Conservation (phyloP, 1,140 invertebrate genomes). For the Bombus consobrinus region DNA sequence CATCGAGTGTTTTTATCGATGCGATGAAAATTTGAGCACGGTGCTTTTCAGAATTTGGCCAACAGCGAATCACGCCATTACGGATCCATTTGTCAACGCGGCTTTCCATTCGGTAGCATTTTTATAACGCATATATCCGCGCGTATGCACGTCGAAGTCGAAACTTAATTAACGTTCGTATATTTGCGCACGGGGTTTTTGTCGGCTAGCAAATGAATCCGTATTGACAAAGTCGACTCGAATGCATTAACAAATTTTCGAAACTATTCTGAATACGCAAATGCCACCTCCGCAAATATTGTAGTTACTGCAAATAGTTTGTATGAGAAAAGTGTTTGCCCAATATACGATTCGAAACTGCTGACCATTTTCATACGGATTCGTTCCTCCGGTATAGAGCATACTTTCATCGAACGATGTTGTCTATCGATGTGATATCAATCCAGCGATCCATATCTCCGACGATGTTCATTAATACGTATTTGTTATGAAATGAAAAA, state of each 20-base stretch:
- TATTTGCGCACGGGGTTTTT: conserved; percentile 17
- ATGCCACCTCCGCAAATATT: neutral
- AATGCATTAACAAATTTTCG: conserved; percentile 39
- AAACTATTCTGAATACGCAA: conserved; percentile 30
- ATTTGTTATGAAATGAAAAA: neutral
- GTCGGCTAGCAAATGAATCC: conserved; percentile 15
- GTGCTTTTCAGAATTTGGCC: neutral
- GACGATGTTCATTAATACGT: neutral
- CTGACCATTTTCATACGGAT: conserved; percentile 6
- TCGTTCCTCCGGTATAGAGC: neutral
- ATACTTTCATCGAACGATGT: neutral
- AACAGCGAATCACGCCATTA: conserved; percentile 16
- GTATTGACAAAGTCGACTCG: conserved; percentile 29
- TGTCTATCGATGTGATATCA: neutral
- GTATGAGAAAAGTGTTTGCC: conserved; percentile 20
- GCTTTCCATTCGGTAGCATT: conserved; percentile 15
- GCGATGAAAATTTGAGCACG: conserved; percentile 4
- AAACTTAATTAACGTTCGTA: conserved; percentile 39
- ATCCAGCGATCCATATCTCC: neutral
- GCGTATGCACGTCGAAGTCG: neutral
- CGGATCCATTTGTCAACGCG: conserved; percentile 24
- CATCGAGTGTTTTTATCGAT: neutral
- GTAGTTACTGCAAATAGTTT: neutral
- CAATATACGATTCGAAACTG: neutral
- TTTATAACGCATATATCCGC: conserved; percentile 7